Evolutionary conservation across 1,140 invertebrate species (phyloP), one percentile per base, ranked within the genome.

Genomic region (Cheumatopsyche charites): DNA sequence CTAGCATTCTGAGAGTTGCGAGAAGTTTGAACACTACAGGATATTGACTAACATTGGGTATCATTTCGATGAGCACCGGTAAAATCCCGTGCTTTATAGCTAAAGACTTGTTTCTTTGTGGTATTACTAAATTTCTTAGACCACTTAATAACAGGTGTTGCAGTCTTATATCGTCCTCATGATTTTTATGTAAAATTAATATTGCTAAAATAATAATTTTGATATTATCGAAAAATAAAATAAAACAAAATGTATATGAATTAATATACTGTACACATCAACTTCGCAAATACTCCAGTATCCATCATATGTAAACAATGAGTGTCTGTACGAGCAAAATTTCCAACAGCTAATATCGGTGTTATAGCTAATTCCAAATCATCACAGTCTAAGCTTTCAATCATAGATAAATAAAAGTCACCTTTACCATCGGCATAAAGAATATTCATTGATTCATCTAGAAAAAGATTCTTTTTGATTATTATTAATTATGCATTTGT

Each of bases 1-100:
- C 89, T 25, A 94, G 87, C 89, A 97, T 95, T 66, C 94, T 86
- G 1, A 96, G 80, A 17, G 94, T 93, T 9, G 93, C 94, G 23
- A 96, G 78, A 23, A 96, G 82, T 82, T 95, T 96, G 78, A 95
- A 96, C 26, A 94, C 90, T 0, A 96, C 93, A 47, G 92, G 89
- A 72, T 93, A 90, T 62, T 93, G 89, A 55, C 88, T 84, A 2
- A 92, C 82, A 85, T 91, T 88, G 0, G 90, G 89, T 78, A 94
- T 83, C 21, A 89, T 88, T 69, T 90, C 86, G 41, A 95, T 83
- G 15, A 95, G 83, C 26, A 80, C 12, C 0, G 81, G 79, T 7
- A 80, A 79, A 0, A 83, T 82, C 13, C 93, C 92, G 76, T 88
- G 86, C 67, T 89, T 84, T 11, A 94, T 86, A 26, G 94, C 87